Base-by-base conservation (phyloP, 2,797 vertebrate species). In the Gephyroberyx darwinii region DNA sequence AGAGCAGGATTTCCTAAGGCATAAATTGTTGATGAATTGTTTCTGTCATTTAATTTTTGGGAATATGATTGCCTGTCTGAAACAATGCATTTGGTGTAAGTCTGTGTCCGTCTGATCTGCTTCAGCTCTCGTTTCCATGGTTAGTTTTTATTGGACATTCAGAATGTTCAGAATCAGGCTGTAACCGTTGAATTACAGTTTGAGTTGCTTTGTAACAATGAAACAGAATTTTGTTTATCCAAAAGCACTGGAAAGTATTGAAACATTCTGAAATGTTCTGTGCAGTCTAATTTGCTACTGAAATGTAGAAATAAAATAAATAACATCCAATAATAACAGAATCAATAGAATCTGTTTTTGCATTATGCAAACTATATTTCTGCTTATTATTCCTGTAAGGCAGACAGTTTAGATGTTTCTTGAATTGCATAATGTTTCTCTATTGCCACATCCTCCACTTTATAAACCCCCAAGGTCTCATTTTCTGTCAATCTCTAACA, bases 1-100 rank as follows among this genome's bases (percentile, higher is more conserved):
- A 76, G 61, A 12, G 52, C 55, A 62, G 67, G 63, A 80, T 77
- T 57, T 64, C 53, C 26, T 51, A 51, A 74, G 51, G 59, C 39
- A 48, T 69, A 62, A 26, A 26, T 26, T 26, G 26, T 26, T 26
- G 83, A 86, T 80, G 80, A 90, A 87, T 75, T 57, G 57, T 57
- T 85, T 84, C 59, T 88, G 84, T 85, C 87, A 89, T 79, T 56
- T 88, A 45, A 80, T 89, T 75, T 68, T 69, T 74, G 56, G 47
- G 50, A 75, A 57, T 80, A 64, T 82, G 76, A 90, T 88, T 82
- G 79, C 76, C 67, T 88, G 78, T 81, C 69, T 54, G 1, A 60
- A 62, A 61, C 72, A 75, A 84, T 80, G 66, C 62, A 20, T 69
- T 71, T 62, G n/a, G 10, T 33, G 16, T 22, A 20, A 47, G 30